These are phyloP conservation scores for Pristionchus entomophagus DNA, from an alignment of 2,888 invertebrate species.

Conservation along the genomic window DNA sequence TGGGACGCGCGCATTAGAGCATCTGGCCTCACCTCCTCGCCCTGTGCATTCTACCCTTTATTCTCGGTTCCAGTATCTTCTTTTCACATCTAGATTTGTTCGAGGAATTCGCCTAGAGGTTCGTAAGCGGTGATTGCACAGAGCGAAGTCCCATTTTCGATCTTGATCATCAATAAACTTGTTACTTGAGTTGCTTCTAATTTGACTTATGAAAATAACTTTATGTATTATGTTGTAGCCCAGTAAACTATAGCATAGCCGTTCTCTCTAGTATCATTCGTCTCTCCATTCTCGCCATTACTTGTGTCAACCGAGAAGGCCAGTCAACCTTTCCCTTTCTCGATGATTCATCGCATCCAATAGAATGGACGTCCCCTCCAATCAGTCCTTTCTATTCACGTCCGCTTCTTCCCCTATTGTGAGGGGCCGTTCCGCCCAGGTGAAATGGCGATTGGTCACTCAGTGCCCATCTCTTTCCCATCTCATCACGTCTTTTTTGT, in stretches of 20 bases:
- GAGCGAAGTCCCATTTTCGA: too few relatives aligned
- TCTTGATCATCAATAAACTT: too few relatives aligned
- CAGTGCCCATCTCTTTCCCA: background rate
- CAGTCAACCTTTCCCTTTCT: conserved; percentile 17
- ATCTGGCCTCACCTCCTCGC: conserved; percentile 24
- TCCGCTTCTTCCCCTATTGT: background rate
- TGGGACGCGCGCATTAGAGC: background rate
- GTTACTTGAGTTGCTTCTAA: too few relatives aligned
- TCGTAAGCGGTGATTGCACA: too few relatives aligned
- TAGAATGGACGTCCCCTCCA: background rate
- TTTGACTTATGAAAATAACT: too few relatives aligned
- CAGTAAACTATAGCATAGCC: too few relatives aligned
- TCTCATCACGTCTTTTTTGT: background rate
- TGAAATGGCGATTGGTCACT: background rate
- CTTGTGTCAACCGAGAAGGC: conserved; percentile 15
- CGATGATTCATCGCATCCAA: background rate
- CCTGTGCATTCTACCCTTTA: background rate
- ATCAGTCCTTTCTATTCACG: conserved; percentile 10
- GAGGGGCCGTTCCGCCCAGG: background rate
- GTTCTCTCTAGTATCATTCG: background rate
- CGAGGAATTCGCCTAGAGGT: too few relatives aligned
- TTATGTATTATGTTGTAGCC: too few relatives aligned
- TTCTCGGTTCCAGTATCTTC: too few relatives aligned
- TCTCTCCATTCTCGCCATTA: background rate
- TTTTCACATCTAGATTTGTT: too few relatives aligned